Base-by-base conservation (phyloP, 2,797 vertebrate species). In the Geotrypetes seraphini region DNA sequence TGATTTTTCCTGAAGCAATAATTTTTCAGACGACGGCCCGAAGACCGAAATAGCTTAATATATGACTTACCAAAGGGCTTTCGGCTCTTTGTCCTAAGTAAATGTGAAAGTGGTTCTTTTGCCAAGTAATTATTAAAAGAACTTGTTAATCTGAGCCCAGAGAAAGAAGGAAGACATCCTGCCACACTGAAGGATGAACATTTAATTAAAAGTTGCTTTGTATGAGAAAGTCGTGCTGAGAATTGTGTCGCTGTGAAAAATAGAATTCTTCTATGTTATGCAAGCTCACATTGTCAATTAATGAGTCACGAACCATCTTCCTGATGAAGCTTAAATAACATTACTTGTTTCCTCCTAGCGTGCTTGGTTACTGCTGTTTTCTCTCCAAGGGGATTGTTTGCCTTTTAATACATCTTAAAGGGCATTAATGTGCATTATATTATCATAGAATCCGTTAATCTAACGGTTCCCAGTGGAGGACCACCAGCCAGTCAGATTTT, bases 191-290 rank as follows among this genome's bases (percentile, higher is more conserved):
- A 52, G 31, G 60, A 38, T 28, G 35, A 56, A 49, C 31, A 35
- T 45, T 51, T 63, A 61, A 67, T 53, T 61, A 52, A 52, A 39
- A 57, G 46, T 33, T 29, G 47, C 28, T 50, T 53, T n/a, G 8
- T 25, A 31, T 47, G 33, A 28, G 25, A 44, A 53, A 62, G 25
- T 43, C 23, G 0, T 13, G 32, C 29, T 35, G 47, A 43, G 47
- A 30, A 47, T 43, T 45, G 35, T 1, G 9, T 42, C 51, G 43
- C 8, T 40, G 19, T 39, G 33, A 50, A 14, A 31, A 7, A 9
- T 26, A 34, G n/a, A n/a, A 39, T 34, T 12, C 12, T 49, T 53
- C 19, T 1, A 19, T 36, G 27, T 43, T 43, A 34, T 18, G 27
- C 12, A 28, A 16, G 17, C n/a, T 20, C 19, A 19, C 19, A 30